Evolutionary conservation across 2,888 invertebrate genomes (phyloP).

Genomic region (Aromia moschata): DNA sequence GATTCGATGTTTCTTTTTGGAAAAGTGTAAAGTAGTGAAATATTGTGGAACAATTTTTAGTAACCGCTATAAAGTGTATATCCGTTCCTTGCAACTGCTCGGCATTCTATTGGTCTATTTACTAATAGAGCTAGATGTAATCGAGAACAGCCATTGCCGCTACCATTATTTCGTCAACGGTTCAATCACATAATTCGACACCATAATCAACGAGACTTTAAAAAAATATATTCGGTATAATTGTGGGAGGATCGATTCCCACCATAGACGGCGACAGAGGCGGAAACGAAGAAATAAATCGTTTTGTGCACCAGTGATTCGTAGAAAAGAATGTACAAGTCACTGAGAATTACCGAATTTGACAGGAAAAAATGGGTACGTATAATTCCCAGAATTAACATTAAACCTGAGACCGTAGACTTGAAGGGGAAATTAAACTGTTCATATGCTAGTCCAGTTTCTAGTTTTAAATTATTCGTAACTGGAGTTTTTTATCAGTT

Average conservation of each 20-base stretch:
- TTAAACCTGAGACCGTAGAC: too few relatives aligned
- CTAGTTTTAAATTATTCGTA: too few relatives aligned
- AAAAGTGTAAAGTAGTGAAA: too few relatives aligned
- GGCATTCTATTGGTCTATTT: conserved; percentile 25
- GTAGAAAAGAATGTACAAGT: conserved; percentile 23
- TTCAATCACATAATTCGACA: background rate
- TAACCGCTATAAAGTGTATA: too few relatives aligned
- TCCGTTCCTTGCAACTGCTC: conserved; percentile 37
- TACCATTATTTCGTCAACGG: conserved; percentile 18
- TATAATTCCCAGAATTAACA: too few relatives aligned
- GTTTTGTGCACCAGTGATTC: background rate
- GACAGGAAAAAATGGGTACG: too few relatives aligned
- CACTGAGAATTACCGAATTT: conserved; percentile 11
- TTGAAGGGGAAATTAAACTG: too few relatives aligned
- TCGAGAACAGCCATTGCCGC: conserved; percentile 34
- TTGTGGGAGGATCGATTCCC: background rate
- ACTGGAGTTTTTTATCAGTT: too few relatives aligned
- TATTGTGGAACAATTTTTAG: too few relatives aligned
- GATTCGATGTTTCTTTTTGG: too few relatives aligned
- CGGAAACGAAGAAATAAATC: background rate
- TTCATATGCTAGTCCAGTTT: too few relatives aligned
- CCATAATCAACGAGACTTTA: background rate
- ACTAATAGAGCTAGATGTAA: conserved; percentile 39
- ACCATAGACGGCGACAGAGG: background rate
- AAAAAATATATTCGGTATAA: conserved; percentile 6